Conservation (phyloP, 2,113 vertebrate genomes). For the Pangasianodon hypophthalmus region DNA sequence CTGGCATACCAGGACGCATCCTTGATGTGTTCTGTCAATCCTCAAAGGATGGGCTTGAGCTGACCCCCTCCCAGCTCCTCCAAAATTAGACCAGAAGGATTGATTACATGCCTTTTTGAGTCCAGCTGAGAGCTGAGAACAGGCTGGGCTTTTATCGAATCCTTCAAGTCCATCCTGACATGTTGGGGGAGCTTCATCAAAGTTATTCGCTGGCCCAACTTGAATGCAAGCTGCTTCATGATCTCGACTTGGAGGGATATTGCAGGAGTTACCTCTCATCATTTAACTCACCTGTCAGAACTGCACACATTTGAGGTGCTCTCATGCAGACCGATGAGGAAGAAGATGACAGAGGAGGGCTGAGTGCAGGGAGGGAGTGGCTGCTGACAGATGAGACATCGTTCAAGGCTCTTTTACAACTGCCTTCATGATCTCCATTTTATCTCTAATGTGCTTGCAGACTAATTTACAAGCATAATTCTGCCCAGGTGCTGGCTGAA, state of each 20-base stretch:
- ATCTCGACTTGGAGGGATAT: conserved; percentile 63
- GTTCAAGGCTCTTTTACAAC: conserved; percentile 2
- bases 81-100: conserved; percentile 59
- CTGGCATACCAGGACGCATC: conserved; percentile 44
- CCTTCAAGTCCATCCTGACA: conserved; percentile 61
- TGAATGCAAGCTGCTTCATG: conserved; percentile 60
- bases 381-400: conserved; percentile 18
- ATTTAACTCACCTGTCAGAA: conserved; percentile 59
- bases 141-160: conserved; percentile 58
- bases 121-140: conserved; percentile 52
- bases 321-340: conserved; percentile 5
- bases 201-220: conserved; percentile 52
- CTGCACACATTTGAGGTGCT: conserved; percentile 54
- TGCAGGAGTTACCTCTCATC: conserved; percentile 65
- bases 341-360: conserved; percentile 11
- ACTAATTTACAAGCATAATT: conserved; percentile 22
- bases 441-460: conserved; percentile 1
- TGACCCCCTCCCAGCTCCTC: conserved; percentile 39
- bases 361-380: conserved; percentile 11
- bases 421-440: background rate
- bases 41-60: conserved; percentile 50
- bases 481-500: conserved; percentile 11
- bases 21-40: conserved; percentile 59
- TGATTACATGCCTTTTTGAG: conserved; percentile 56
- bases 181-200: conserved; percentile 69